phyloP scores from a whole-genome alignment of 2,888 invertebrate genomes.

The Drosophila algonquin region DNA sequence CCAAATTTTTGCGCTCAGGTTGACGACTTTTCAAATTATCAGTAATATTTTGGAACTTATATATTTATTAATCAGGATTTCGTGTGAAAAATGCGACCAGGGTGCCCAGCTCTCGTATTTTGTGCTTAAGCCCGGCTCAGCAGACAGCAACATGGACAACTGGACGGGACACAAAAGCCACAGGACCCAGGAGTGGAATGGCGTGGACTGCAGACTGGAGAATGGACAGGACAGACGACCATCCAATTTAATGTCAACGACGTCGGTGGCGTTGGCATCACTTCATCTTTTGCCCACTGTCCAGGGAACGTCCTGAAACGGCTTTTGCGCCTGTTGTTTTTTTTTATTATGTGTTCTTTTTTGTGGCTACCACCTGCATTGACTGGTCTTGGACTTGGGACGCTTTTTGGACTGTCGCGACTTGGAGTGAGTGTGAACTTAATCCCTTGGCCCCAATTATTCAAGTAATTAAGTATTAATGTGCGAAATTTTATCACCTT shows the following conservation, averaged over 20 bases:
- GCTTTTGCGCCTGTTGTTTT: constrained; percentile 15
- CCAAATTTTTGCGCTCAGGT: constrained; percentile 62
- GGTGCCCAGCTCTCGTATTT: constrained; percentile 61
- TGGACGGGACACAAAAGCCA: not conserved
- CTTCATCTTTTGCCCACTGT: constrained; percentile 56
- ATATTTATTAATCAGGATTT: constrained; percentile 77
- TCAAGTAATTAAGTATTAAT: constrained; percentile 83
- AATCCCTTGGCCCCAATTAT: constrained; percentile 82
- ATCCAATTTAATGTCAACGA: constrained; percentile 70
- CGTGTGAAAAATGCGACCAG: constrained; percentile 81
- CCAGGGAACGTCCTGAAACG: not conserved
- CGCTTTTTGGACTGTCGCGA: constrained; percentile 39
- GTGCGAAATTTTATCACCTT: constrained; percentile 83
- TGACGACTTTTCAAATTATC: constrained; percentile 79
- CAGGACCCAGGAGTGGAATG: not conserved
- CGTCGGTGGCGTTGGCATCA: constrained; percentile 80
- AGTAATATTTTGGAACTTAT: constrained; percentile 73
- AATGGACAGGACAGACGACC: constrained; percentile 39
- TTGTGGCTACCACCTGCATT: constrained; percentile 64
- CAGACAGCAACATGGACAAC: constrained; percentile 51
- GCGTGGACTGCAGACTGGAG: not conserved
- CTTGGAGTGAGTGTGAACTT: constrained; percentile 73
- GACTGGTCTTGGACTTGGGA: constrained; percentile 12
- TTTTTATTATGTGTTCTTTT: constrained; percentile 5
- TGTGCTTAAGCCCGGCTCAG: constrained; percentile 65